Conservation (phyloP, 2,113 vertebrate genomes). For the Cinclus mexicanus region DNA sequence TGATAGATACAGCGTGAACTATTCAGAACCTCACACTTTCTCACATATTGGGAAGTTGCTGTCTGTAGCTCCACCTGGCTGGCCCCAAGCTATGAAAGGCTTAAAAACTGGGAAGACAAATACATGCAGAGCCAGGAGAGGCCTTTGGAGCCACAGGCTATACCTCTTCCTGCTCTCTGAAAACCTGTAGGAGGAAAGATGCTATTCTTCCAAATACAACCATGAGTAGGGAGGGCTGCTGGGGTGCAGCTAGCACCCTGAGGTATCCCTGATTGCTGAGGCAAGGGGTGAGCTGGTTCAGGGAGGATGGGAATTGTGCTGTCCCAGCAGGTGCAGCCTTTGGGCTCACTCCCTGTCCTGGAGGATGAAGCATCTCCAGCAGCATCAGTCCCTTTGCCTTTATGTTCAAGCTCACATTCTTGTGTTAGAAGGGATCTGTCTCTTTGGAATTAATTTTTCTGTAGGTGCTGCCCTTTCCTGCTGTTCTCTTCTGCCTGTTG, state of each 20-base stretch:
- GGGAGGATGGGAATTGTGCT: background rate
- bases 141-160: background rate
- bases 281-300: background rate
- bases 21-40: accelerated
- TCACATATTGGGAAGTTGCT: background rate
- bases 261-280: accelerated
- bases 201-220: background rate
- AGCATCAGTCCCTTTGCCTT: background rate
- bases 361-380: background rate
- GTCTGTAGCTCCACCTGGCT: background rate
- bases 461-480: background rate
- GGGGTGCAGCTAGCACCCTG: background rate
- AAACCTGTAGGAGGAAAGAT: background rate
- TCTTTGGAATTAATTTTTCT: background rate
- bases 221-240: background rate
- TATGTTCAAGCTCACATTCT: background rate
- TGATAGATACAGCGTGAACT: background rate
- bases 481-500: background rate
- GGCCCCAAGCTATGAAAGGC: background rate
- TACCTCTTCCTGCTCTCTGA: background rate
- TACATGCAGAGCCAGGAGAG: background rate
- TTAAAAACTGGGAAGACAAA: background rate
- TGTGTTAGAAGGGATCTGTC: background rate
- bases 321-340: background rate
- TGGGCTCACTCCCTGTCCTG: background rate